A percentile compares a stretch with the other conserved stretches of the same genome.
These are phyloP conservation scores for Eulacestoma nigropectus DNA, from an alignment of 2,113 vertebrate species.

Conservation along the genomic window DNA sequence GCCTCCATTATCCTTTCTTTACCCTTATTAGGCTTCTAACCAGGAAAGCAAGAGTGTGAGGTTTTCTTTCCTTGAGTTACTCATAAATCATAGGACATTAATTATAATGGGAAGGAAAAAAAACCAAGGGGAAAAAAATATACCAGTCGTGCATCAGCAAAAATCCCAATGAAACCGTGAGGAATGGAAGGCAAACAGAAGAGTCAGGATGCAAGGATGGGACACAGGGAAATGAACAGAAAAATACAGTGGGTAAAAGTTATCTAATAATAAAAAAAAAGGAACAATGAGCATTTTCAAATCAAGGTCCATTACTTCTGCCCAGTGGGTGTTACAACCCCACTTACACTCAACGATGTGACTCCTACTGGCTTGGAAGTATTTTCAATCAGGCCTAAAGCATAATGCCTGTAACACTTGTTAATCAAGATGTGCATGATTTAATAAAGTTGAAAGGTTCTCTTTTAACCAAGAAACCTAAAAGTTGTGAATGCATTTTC, in stretches of 20 bases:
- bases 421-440: background rate
- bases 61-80: background rate
- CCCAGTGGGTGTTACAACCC: background rate
- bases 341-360: background rate
- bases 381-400: background rate
- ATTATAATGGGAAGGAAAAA: background rate
- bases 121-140: fast-evolving
- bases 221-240: background rate
- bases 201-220: background rate
- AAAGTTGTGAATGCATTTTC: background rate
- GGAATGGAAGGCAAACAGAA: background rate
- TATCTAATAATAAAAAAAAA: background rate
- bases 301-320: background rate
- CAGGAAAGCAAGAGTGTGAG: background rate
- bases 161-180: background rate
- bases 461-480: background rate
- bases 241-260: background rate
- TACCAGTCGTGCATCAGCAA: background rate
- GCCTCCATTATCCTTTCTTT: background rate
- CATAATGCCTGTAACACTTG: background rate
- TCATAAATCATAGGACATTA: background rate
- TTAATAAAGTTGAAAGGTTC: background rate
- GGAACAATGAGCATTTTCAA: background rate
- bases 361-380: background rate
- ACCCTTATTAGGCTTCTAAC: background rate